A percentile compares a stretch with the other conserved stretches of the same genome.
phyloP scores from a whole-genome alignment of 2,797 vertebrate species.

The Microctenopoma lineatum region DNA sequence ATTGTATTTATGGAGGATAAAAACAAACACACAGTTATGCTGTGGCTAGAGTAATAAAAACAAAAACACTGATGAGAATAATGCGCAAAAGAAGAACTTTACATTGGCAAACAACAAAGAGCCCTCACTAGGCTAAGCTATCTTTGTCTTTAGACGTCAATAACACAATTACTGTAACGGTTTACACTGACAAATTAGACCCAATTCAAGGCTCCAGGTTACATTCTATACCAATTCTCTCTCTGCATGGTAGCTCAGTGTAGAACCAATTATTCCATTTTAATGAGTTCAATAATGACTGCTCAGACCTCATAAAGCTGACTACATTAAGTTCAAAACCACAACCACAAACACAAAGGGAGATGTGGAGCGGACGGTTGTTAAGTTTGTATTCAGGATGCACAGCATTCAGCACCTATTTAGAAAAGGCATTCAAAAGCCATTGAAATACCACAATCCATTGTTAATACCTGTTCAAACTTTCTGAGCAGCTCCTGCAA shows the following conservation, averaged over 20 bases:
- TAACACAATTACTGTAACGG: constrained; percentile 45
- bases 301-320: constrained; percentile 56
- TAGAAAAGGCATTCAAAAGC: not conserved
- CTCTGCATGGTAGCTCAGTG: constrained; percentile 46
- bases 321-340: constrained; percentile 43
- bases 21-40: constrained; percentile 11
- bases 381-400: constrained; percentile 24
- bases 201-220: constrained; percentile 31
- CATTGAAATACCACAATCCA: not conserved
- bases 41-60: constrained; percentile 6
- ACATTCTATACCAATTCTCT: constrained; percentile 43
- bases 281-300: constrained; percentile 65
- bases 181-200: constrained; percentile 61
- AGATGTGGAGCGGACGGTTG: constrained; percentile 15
- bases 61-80: not conserved
- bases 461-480: constrained; percentile 92
- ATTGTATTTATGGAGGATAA: constrained; percentile 23
- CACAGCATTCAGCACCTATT: not conserved
- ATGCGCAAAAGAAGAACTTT: not conserved
- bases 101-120: constrained; percentile 22
- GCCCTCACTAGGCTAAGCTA: constrained; percentile 2
- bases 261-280: constrained; percentile 58
- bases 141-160: constrained; percentile 32
- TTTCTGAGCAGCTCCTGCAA: constrained; percentile 91
- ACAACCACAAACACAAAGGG: constrained; percentile 39